A percentile compares a stretch with the other conserved stretches of the same genome.
Evolutionary conservation across 2,797 vertebrate genomes (phyloP).

Genomic region (Sebastes hubbsi): DNA sequence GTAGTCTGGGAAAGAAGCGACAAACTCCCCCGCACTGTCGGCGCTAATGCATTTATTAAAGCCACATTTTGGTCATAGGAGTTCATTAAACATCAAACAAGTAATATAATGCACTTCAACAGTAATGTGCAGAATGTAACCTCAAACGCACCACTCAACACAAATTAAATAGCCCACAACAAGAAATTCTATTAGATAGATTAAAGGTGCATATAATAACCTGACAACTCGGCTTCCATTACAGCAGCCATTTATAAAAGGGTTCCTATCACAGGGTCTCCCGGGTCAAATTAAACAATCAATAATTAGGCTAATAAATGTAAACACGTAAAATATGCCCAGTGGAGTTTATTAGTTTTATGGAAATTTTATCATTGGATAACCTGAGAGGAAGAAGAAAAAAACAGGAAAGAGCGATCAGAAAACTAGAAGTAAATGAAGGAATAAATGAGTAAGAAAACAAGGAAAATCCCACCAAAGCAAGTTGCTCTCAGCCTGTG

Average conservation of each 20-base stretch:
- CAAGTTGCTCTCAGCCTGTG: neutral
- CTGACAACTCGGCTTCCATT: neutral
- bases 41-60: neutral
- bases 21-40: neutral
- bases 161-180: neutral
- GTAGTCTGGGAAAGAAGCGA: neutral
- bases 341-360: neutral
- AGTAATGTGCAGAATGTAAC: neutral
- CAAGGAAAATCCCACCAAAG: neutral
- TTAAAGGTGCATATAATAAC: constrained; percentile 2
- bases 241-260: neutral
- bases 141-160: neutral
- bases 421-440: neutral
- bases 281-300: neutral
- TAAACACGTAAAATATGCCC: neutral
- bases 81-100: neutral
- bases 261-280: neutral
- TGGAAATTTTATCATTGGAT: neutral
- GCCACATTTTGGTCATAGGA: neutral
- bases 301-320: neutral
- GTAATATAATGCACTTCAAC: neutral
- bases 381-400: neutral
- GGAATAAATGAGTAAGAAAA: neutral
- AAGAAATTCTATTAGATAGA: neutral
- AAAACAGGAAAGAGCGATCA: neutral